Conservation (phyloP, 1,140 invertebrate genomes). For the Drosophila repleta region DNA sequence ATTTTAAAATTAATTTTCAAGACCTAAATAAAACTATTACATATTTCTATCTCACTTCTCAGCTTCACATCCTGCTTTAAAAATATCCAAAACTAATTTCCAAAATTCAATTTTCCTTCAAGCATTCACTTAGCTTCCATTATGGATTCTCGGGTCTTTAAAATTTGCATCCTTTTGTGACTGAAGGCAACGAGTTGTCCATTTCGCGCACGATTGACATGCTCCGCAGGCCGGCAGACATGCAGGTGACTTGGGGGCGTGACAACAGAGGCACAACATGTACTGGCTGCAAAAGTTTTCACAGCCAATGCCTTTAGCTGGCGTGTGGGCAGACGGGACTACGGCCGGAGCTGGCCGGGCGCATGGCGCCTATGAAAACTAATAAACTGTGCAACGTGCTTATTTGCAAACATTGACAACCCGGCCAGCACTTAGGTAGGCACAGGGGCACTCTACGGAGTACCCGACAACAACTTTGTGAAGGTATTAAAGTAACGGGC, state of each 20-base stretch:
- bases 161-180: constrained; percentile 62
- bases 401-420: constrained; percentile 74
- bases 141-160: background rate
- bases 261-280: constrained; percentile 9
- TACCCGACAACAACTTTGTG: constrained; percentile 25
- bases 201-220: constrained; percentile 68
- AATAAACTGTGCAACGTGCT: constrained; percentile 81
- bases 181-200: constrained; percentile 55
- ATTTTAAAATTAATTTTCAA: too few relatives aligned
- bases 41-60: too few relatives aligned
- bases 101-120: background rate
- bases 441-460: constrained; percentile 9
- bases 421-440: constrained; percentile 1
- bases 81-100: too few relatives aligned
- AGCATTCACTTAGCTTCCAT: background rate
- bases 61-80: too few relatives aligned
- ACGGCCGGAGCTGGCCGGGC: background rate
- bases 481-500: constrained; percentile 38
- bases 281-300: constrained; percentile 53
- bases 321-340: constrained; percentile 23
- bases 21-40: too few relatives aligned
- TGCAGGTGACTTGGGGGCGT: background rate
- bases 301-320: constrained; percentile 30
- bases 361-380: constrained; percentile 73
- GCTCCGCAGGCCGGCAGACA: constrained; percentile 3